Evolutionary conservation across 2,113 vertebrate genomes (phyloP).

Genomic region (Myrmophylax atrothorax): DNA sequence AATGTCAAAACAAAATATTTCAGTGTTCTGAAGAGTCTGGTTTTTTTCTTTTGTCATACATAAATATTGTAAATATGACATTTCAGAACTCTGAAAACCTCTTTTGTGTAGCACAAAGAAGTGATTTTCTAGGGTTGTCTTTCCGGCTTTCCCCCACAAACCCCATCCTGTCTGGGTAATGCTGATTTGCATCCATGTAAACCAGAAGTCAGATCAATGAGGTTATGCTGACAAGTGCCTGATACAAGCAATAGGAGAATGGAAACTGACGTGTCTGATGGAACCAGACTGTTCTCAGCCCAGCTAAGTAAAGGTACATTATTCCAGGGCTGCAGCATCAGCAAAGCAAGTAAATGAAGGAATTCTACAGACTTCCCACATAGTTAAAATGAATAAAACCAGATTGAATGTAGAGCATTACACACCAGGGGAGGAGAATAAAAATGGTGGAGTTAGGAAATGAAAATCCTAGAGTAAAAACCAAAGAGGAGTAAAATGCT

Average conservation of each 20-base stretch:
- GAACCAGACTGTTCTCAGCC: background rate
- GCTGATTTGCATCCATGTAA: background rate
- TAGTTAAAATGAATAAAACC: constrained; percentile 34
- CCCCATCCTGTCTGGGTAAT: background rate
- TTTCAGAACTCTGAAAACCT: background rate
- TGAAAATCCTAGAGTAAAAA: background rate
- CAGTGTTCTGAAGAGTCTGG: background rate
- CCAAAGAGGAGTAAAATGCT: background rate
- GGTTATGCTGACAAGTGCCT: background rate
- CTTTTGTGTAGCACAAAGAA: background rate
- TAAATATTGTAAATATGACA: background rate
- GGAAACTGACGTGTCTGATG: background rate
- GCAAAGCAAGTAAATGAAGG: constrained; percentile 39
- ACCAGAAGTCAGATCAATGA: background rate
- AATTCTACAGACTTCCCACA: background rate
- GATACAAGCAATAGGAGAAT: background rate
- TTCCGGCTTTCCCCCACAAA: background rate
- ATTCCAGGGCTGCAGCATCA: constrained; percentile 20
- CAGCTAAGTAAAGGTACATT: background rate
- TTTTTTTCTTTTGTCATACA: background rate
- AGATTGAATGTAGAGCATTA: constrained; percentile 18
- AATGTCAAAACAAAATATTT: background rate
- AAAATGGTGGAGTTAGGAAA: background rate
- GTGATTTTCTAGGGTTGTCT: background rate
- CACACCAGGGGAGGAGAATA: background rate